phyloP scores from a whole-genome alignment of 1,140 invertebrate genomes.

The Dendrolimus punctatus region DNA sequence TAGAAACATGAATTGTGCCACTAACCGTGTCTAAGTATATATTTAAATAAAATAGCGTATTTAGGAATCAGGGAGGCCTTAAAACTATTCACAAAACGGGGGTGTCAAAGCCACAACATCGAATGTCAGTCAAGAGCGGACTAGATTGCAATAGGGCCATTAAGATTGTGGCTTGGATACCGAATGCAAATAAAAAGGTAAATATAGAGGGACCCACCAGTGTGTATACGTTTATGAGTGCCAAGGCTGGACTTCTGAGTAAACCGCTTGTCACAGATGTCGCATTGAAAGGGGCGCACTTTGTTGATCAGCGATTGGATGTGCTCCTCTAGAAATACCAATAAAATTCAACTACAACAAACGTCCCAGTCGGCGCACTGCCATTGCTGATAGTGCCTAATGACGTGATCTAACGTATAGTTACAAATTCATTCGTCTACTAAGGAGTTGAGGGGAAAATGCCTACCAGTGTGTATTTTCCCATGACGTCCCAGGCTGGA shows the following conservation, averaged over 20 bases:
- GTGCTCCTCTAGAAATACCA: conserved; percentile 73
- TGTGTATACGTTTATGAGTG: conserved; percentile 89
- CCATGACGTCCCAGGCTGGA: conserved; percentile 73
- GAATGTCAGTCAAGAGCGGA: conserved; percentile 17
- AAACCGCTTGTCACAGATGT: conserved; percentile 82
- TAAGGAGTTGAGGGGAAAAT: conserved; percentile 69
- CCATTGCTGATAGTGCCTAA: conserved; percentile 44
- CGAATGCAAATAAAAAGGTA: conserved; percentile 51
- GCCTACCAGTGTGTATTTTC: conserved; percentile 73
- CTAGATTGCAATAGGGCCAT: conserved; percentile 5
- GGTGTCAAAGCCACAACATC: conserved; percentile 64
- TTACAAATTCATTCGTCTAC: conserved; percentile 59
- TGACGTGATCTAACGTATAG: conserved; percentile 52
- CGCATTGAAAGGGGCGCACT: conserved; percentile 83
- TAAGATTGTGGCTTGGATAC: conserved; percentile 57
- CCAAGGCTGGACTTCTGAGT: conserved; percentile 85
- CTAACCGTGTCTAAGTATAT: too few relatives aligned
- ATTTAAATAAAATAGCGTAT: too few relatives aligned
- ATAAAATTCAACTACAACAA: conserved; percentile 65
- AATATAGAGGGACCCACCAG: conserved; percentile 74
- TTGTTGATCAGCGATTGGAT: conserved; percentile 75
- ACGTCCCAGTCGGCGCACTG: conserved; percentile 29
- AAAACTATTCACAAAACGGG: conserved; percentile 69
- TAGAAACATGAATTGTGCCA: conserved; percentile 1
- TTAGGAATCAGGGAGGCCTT: conserved; percentile 57